Percentiles rank a stretch among this genome's conserved stretches.
phyloP scores from a whole-genome alignment of 2,888 invertebrate genomes.

The Parapristionchus giblindavisi region DNA sequence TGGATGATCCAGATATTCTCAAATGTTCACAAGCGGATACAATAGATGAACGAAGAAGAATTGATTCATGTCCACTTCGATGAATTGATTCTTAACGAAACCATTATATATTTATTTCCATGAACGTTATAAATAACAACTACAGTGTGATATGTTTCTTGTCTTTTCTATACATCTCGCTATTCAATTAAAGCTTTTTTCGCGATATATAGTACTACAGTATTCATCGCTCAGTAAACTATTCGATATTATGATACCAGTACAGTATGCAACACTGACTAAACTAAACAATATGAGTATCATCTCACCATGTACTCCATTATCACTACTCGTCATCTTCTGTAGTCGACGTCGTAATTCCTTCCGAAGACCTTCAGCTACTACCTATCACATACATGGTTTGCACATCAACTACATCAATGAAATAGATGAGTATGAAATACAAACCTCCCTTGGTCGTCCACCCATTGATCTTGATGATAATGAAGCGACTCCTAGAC shows the following conservation, averaged over 20 bases:
- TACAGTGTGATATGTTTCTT: no score
- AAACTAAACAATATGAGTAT: not conserved
- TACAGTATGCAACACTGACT: not conserved
- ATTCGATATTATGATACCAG: not conserved
- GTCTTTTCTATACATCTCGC: no score
- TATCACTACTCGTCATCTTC: constrained; percentile 25
- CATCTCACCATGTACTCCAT: constrained; percentile 17
- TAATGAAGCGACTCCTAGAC: constrained; percentile 24
- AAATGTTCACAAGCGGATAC: constrained; percentile 35
- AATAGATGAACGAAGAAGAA: constrained; percentile 16
- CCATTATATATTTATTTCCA: no score
- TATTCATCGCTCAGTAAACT: not conserved
- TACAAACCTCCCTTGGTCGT: constrained; percentile 24
- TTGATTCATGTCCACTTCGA: constrained; percentile 8
- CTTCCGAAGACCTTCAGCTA: constrained; percentile 18
- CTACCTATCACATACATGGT: not conserved
- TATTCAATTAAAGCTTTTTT: not conserved
- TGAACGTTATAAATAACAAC: no score
- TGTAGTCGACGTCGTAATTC: constrained; percentile 17
- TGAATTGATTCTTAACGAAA: constrained; percentile 10
- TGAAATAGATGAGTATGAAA: not conserved
- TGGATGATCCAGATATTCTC: constrained; percentile 31
- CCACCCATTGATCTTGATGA: constrained; percentile 25
- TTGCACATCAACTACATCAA: not conserved
- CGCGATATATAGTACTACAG: not conserved